Evolutionary conservation across 2,888 invertebrate species (phyloP), one percentile per base, ranked within the genome.

Genomic region (Tipula helvola): DNA sequence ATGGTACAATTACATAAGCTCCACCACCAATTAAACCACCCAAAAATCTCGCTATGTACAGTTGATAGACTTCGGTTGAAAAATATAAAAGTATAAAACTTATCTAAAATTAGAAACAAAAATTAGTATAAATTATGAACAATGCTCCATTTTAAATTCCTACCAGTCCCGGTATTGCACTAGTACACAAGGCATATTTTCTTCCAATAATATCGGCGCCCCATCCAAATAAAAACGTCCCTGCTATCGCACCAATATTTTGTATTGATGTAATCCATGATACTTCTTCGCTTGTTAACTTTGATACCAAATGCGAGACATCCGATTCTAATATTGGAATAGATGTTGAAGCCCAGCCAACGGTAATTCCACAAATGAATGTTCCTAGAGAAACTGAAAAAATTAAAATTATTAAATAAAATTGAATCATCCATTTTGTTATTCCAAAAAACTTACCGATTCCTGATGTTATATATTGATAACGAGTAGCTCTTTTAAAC

Each of bases 191-290:
- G 13, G 84, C 36, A 39, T 39, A 36, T 39, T 84, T 84, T 39
- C 84, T 84, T 13, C 84, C 84, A 7, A 84, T 39, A n/a, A 36
- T 16, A 16, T 84, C 16, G 7, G 84, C 84, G 12, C 13, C 7
- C 36, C 36, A 84, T 39, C 84, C 84, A 84, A 84, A 84, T 12
- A 84, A 16, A 36, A 84, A 84, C 10, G 84, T 84, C 8, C 84
- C 84, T 13, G 5, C n/a, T 16, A 84, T 36, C 16, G 39, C 84
- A 84, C 84, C 84, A n/a, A 84, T 84, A 39, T 41, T 39, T 16
- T 39, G 36, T 84, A 84, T 84, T 16, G 84, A 84, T n/a, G 39
- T 41, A 84, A 84, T 16, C 84, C 84, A 84, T 84, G 84, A 84
- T 2, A 41, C 36, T 84, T 84, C n/a, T 39, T 84, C 84, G 3